Conservation (phyloP, 2,888 invertebrate species). For the Chironomus tentans region DNA sequence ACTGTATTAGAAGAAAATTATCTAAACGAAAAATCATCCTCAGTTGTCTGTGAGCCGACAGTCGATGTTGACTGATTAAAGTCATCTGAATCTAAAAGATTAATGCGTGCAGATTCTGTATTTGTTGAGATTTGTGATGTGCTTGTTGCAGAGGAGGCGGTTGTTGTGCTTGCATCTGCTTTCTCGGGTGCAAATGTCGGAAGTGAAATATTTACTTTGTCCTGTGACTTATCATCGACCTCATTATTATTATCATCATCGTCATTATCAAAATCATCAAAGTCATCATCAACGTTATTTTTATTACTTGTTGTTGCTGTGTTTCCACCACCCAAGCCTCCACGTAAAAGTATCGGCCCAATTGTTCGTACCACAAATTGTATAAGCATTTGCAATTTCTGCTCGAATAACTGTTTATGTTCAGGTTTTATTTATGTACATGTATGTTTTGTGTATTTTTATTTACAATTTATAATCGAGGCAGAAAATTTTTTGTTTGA, state of each 20-base stretch:
- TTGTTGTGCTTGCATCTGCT: slow-evolving; percentile 36
- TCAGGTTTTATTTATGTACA: not conserved
- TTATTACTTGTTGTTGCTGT: slow-evolving; percentile 39
- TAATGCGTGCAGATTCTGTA: not conserved
- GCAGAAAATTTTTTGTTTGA: no score
- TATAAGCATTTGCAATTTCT: slow-evolving; percentile 65
- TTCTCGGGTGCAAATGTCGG: slow-evolving; percentile 60
- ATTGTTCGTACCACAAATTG: slow-evolving; percentile 63
- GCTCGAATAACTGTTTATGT: slow-evolving; percentile 57
- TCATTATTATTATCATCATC: slow-evolving; percentile 40
- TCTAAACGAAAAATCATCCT: not conserved
- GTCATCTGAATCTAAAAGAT: slow-evolving; percentile 5
- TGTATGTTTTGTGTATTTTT: no score
- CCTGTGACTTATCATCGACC: slow-evolving; percentile 28
- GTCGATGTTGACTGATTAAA: not conserved
- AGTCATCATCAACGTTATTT: slow-evolving; percentile 39
- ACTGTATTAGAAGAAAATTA: not conserved
- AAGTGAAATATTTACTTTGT: slow-evolving; percentile 52
- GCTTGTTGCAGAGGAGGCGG: not conserved
- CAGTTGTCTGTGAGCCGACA: not conserved
- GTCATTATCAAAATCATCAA: slow-evolving; percentile 43
- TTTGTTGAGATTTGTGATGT: no score
- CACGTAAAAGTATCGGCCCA: slow-evolving; percentile 61
- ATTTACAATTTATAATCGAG: no score
- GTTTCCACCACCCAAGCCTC: slow-evolving; percentile 47